phyloP scores from a whole-genome alignment of 2,888 invertebrate species.

The Cordilura impudica region DNA sequence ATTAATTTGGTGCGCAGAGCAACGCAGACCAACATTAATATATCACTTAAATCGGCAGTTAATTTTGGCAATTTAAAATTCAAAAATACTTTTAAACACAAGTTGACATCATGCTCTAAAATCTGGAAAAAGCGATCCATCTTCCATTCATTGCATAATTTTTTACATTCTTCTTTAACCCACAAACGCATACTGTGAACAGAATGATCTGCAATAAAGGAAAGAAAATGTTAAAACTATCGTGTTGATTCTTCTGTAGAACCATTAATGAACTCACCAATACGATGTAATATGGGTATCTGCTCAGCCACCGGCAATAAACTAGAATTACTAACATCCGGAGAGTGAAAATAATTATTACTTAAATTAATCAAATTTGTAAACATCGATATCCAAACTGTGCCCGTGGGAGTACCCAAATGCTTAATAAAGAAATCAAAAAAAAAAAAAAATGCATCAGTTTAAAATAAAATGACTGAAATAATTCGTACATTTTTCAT shows the following conservation, averaged over 20 bases:
- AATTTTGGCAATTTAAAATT: slow-evolving; percentile 80
- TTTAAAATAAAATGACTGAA: no score
- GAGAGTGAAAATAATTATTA: slow-evolving; percentile 82
- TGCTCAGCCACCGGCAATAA: slow-evolving; percentile 89
- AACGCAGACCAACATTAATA: slow-evolving; percentile 88
- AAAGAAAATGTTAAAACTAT: background rate
- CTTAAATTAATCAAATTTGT: slow-evolving; percentile 84
- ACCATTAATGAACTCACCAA: slow-evolving; percentile 67
- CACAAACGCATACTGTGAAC: slow-evolving; percentile 88
- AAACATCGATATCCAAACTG: slow-evolving; percentile 79
- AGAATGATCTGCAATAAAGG: slow-evolving; percentile 82
- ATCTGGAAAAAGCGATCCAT: slow-evolving; percentile 86
- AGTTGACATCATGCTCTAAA: slow-evolving; percentile 82
- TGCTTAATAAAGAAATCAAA: slow-evolving; percentile 63
- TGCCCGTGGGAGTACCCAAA: slow-evolving; percentile 73
- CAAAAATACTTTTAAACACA: slow-evolving; percentile 80
- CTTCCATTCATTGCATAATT: slow-evolving; percentile 86
- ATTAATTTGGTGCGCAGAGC: slow-evolving; percentile 89
- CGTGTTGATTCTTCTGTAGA: background rate
- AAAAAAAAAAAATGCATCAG: background rate
- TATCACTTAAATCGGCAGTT: slow-evolving; percentile 81
- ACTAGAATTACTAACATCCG: slow-evolving; percentile 86
- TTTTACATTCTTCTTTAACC: slow-evolving; percentile 86
- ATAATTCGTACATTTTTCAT: slow-evolving; percentile 69
- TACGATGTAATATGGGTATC: slow-evolving; percentile 82